Evolutionary conservation across 1,140 invertebrate genomes (phyloP).

Genomic region (Ceratina calcarata): DNA sequence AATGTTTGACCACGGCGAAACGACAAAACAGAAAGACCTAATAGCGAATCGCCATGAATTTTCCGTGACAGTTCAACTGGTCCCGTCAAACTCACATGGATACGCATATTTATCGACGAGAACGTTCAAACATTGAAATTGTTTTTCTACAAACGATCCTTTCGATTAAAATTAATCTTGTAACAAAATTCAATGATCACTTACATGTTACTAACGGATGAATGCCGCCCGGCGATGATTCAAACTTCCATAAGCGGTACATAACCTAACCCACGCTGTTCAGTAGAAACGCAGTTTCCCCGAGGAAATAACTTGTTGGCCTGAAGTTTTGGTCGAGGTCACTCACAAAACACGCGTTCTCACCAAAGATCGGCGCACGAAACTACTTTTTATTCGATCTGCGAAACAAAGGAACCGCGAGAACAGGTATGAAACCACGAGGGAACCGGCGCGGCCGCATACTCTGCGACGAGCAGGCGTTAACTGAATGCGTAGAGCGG

Average conservation of each 20-base stretch:
- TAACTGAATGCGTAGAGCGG: constrained; percentile 70
- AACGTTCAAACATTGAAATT: too few relatives aligned
- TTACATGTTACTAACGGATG: not conserved
- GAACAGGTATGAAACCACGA: not conserved
- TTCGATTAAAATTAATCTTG: too few relatives aligned
- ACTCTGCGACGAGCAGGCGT: constrained; percentile 69
- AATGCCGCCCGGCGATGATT: not conserved
- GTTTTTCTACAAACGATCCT: too few relatives aligned
- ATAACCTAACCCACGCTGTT: not conserved
- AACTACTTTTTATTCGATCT: not conserved
- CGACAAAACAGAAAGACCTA: too few relatives aligned
- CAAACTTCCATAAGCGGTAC: not conserved
- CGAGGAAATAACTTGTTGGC: not conserved
- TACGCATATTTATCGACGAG: too few relatives aligned
- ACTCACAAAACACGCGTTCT: constrained; percentile 14
- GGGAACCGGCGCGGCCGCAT: constrained; percentile 47
- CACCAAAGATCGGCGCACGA: not conserved
- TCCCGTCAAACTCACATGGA: too few relatives aligned
- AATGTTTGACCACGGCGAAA: too few relatives aligned
- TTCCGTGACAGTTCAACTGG: too few relatives aligned
- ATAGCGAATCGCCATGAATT: too few relatives aligned
- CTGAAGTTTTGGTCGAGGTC: not conserved
- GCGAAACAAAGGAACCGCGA: not conserved
- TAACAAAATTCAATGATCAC: not conserved
- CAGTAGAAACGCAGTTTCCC: not conserved